These are phyloP conservation scores for Hololepta plana DNA, from an alignment of 2,888 invertebrate genomes.

Conservation along the genomic window DNA sequence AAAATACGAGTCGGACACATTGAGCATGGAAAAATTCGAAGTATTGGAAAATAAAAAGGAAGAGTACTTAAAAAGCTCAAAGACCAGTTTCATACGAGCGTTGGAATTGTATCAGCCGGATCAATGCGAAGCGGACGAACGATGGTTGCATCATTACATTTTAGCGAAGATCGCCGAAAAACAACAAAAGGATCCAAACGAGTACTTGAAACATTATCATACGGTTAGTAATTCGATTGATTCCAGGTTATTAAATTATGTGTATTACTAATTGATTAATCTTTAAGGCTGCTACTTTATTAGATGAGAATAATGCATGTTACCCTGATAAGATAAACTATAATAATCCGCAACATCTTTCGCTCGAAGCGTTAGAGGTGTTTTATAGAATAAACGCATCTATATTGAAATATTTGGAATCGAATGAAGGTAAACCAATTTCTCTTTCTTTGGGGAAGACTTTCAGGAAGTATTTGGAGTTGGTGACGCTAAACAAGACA, in stretches of 20 bases:
- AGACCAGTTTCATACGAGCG: slow-evolving; percentile 58
- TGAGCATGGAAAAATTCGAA: slow-evolving; percentile 58
- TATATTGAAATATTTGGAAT: slow-evolving; percentile 72
- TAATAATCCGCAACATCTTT: slow-evolving; percentile 60
- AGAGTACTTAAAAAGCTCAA: slow-evolving; percentile 59
- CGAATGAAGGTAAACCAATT: slow-evolving; percentile 51
- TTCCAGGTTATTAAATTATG: background rate
- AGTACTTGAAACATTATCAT: slow-evolving; percentile 63
- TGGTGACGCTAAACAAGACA: too few species aligned
- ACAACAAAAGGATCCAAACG: slow-evolving; percentile 49
- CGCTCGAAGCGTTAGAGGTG: slow-evolving; percentile 78
- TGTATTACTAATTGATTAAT: slow-evolving; percentile 6
- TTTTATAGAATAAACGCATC: slow-evolving; percentile 74
- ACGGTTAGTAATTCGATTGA: slow-evolving; percentile 28
- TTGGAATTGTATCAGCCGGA: slow-evolving; percentile 39
- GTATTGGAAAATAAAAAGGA: slow-evolving; percentile 59
- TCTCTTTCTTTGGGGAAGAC: slow-evolving; percentile 38
- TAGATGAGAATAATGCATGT: slow-evolving; percentile 62
- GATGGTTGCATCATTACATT: slow-evolving; percentile 89
- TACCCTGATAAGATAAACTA: slow-evolving; percentile 80
- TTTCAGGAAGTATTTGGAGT: slow-evolving; percentile 36
- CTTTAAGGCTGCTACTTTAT: slow-evolving; percentile 49
- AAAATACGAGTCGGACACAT: slow-evolving; percentile 59
- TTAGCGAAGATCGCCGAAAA: slow-evolving; percentile 91
- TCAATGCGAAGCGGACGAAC: slow-evolving; percentile 52